Evolutionary conservation across 2,797 vertebrate species (phyloP).

Genomic region (Onychomys leucogaster): DNA sequence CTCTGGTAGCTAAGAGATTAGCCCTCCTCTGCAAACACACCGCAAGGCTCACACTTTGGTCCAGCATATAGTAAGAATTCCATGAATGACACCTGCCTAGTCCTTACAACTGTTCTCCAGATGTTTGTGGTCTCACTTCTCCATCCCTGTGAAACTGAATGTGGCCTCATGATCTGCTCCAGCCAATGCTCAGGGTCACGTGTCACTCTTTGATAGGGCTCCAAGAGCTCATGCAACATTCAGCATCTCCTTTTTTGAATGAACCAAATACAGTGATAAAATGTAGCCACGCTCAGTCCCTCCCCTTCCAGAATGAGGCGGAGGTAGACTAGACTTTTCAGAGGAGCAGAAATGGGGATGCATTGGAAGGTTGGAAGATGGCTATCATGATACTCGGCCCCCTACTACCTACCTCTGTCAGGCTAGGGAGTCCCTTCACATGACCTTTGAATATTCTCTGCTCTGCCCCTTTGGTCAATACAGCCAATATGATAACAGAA

Average conservation of each 20-base stretch:
- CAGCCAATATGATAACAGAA: neutral
- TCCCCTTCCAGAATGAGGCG: neutral
- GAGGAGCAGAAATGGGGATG: rapidly evolving
- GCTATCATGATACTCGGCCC: rapidly evolving
- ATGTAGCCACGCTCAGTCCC: rapidly evolving
- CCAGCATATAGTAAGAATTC: neutral
- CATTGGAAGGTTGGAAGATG: no score
- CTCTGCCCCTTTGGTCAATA: neutral
- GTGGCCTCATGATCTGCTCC: neutral
- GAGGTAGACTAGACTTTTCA: neutral
- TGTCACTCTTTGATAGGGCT: neutral
- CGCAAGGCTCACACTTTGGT: no score
- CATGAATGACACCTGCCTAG: neutral
- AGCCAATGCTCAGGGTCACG: neutral
- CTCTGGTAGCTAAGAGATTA: neutral
- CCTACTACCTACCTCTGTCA: no score
- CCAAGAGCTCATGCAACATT: neutral
- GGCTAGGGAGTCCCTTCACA: neutral
- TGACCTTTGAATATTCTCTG: neutral
- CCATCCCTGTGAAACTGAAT: neutral
- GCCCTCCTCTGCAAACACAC: neutral
- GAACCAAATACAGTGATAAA: neutral
- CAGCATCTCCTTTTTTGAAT: neutral
- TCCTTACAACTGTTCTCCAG: neutral
- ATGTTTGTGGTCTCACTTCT: neutral